Evolutionary conservation across 2,113 vertebrate species (phyloP), one percentile per base, ranked within the genome.

Genomic region (Microtus pennsylvanicus): DNA sequence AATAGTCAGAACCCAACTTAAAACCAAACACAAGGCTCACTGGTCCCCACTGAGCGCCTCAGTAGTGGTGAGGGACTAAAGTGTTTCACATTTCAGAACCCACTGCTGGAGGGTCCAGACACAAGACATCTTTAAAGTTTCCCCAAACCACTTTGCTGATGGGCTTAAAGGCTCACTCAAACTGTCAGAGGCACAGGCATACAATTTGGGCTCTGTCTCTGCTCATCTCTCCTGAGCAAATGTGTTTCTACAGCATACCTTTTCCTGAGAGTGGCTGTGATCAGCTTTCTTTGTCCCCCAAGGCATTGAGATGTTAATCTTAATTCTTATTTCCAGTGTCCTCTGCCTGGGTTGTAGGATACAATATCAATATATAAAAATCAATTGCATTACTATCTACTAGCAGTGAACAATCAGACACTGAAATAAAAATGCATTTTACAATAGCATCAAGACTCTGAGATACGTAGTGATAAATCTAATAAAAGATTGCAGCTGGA

Each of bases 391-490:
- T 95, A 24, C 80, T 47, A 16, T 94, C 47, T 77, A 61, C 45
- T 92, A 87, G 38, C 63, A 94, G 14, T 80, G 69, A 89, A 45
- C 35, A 82, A 85, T 93, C 55, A 94, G 45, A 81, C 93, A 67
- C 76, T 94, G 90, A 96, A 96, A 65, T 95, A 63, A 94, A 94
- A 94, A 85, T 95, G 47, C 16, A 58, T 91, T 95, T 63, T 94
- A 69, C 9, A 81, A 50, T 96, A 95, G 58, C 38, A 87, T 58
- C 45, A 86, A 76, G 61, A 78, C 26, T 22, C 26, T 69, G 50
- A 94, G 90, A 88, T 96, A 47, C 74, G 92, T 90, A 70, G 17
- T 67, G 45, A n/a, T 93, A 91, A 82, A 85, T 89, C 69, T 89
- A 47, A 93, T 12, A 76, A 93, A 86, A 52, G 6, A 55, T 87